Conservation (phyloP, 1,140 invertebrate genomes). For the Leguminivora glycinivorella region DNA sequence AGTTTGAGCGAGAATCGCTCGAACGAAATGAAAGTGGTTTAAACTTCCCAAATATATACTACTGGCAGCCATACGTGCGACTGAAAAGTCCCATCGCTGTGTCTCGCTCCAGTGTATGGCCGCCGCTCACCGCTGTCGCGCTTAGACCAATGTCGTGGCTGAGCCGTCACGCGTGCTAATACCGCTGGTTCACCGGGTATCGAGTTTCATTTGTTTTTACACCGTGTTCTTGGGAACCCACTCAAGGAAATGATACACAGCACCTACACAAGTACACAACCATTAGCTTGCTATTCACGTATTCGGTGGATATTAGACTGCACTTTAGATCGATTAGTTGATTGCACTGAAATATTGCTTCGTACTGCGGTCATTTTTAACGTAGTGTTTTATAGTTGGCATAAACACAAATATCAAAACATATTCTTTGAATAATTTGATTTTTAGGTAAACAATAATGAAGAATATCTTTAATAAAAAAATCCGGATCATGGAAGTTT, state of each 20-base stretch:
- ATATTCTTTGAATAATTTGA: not conserved
- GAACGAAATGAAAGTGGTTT: too few species aligned
- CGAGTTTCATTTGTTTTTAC: slow-evolving; percentile 32
- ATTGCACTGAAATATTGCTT: slow-evolving; percentile 52
- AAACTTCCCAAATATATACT: too few species aligned
- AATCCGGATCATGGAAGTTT: too few species aligned
- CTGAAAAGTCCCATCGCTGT: too few species aligned
- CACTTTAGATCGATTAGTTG: slow-evolving; percentile 65
- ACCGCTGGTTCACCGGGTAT: slow-evolving; percentile 31
- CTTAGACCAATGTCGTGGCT: too few species aligned
- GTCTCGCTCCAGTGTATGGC: too few species aligned
- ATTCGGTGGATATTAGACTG: slow-evolving; percentile 55
- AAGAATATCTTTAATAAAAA: too few species aligned
- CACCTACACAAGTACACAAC: slow-evolving; percentile 70
- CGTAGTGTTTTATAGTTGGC: not conserved
- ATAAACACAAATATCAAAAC: not conserved
- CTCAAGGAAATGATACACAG: slow-evolving; percentile 66
- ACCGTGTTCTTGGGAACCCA: slow-evolving; percentile 53
- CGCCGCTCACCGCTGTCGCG: too few species aligned
- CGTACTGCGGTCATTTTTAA: not conserved
- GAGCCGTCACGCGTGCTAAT: too few species aligned
- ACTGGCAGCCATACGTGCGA: too few species aligned
- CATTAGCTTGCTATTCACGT: slow-evolving; percentile 55
- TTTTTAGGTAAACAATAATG: too few species aligned
- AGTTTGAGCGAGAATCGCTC: too few species aligned